Evolutionary conservation across 2,888 invertebrate genomes (phyloP), one percentile per base, ranked within the genome.

Genomic region (Coleophora flavipennella): DNA sequence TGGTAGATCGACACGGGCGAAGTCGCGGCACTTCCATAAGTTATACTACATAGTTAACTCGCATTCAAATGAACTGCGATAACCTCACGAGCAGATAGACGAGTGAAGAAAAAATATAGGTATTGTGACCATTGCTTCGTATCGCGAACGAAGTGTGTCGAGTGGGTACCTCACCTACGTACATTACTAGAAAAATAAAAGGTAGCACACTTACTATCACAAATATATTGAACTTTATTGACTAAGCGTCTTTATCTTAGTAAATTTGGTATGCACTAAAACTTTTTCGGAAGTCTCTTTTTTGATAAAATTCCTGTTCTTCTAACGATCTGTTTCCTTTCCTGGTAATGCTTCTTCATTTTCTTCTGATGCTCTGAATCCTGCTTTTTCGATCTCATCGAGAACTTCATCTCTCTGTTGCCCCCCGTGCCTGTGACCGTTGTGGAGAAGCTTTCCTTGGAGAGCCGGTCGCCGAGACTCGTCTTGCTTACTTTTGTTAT

Each of bases 401-500:
- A 85, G 57, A 94, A 95, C 13, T 91, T 91, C 91, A 95, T 93
- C 77, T 94, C 92, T 38, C 90, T 86, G 64, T 91, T 94, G 33
- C 94, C 91, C 76, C 53, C 91, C 78, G 48, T 87, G 58, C 58
- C 89, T 58, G 66, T 81, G 67, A 55, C 87, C 67, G 57, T 73
- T 38, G 60, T 80, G 1, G 75, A 67, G 28, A 78, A 75, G 33
- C 86, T 86, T 57, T 92, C 90, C 46, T 79, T 86, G 37, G 83
- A 68, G 14, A 95, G 70, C 53, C 95, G 85, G 46, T 95, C 93
- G 20, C 91, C 94, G 25, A 96, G 79, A 53, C 89, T 88, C 29
- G 87, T 75, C 62, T 92, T 93, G 59, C 59, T 87, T 53, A 83
- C 72, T 50, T 78, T 83, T 31, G 76, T 68, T 12, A 85, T 51